Percentiles rank a stretch among this genome's conserved stretches.
Evolutionary conservation across 2,113 vertebrate species (phyloP).

Genomic region (Willisornis vidua): DNA sequence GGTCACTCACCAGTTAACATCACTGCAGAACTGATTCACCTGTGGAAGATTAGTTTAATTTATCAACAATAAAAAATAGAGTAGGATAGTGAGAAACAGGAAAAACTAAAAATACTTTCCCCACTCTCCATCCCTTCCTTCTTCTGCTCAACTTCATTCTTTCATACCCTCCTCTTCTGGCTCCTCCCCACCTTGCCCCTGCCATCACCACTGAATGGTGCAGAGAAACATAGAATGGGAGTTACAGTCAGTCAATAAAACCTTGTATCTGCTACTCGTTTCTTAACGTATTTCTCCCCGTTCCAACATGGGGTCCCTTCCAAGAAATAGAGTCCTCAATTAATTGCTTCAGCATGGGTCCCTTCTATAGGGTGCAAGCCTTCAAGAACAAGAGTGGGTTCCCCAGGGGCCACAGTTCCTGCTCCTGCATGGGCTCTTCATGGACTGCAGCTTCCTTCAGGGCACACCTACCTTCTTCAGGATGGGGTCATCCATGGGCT

Average conservation of each 20-base stretch:
- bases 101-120: neutral
- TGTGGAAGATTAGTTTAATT: neutral
- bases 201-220: neutral
- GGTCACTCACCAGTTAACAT: neutral
- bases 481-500: neutral
- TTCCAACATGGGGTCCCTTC: neutral
- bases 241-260: neutral
- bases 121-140: neutral
- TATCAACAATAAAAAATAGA: neutral
- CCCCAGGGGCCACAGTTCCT: neutral
- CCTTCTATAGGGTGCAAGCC: accelerated
- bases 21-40: neutral
- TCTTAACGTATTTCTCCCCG: neutral
- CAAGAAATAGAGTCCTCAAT: neutral
- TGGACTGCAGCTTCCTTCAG: neutral
- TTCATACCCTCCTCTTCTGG: neutral
- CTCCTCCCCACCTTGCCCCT: neutral
- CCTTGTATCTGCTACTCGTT: neutral
- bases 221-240: neutral
- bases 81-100: neutral
- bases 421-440: neutral
- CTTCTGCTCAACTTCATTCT: neutral
- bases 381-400: neutral
- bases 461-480: neutral
- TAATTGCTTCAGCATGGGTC: neutral